Conservation (phyloP, 2,797 vertebrate genomes). For the Platalea minor region DNA sequence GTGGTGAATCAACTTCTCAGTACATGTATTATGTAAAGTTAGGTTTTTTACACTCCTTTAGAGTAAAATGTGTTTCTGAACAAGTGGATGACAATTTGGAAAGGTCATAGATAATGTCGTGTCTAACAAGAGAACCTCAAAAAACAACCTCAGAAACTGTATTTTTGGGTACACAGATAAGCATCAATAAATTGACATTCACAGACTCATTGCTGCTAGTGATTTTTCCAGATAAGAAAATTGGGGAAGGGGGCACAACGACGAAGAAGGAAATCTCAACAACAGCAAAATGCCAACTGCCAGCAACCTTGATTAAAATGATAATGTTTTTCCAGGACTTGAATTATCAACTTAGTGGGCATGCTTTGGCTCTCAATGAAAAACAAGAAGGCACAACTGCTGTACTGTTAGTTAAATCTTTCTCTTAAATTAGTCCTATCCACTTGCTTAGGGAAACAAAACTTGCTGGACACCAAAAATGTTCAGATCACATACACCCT, state of each 20-base stretch:
- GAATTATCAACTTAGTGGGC: neutral
- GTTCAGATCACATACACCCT: neutral
- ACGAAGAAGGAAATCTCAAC: neutral
- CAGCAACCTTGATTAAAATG: neutral
- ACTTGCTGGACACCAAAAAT: neutral
- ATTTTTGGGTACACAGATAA: neutral
- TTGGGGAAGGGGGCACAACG: fast-evolving
- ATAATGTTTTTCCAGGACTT: neutral
- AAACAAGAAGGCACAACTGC: neutral
- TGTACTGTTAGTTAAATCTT: neutral
- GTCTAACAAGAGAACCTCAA: neutral
- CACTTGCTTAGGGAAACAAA: neutral
- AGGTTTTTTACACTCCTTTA: neutral
- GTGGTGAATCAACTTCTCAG: neutral
- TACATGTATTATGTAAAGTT: neutral
- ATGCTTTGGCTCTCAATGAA: neutral
- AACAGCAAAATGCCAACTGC: neutral
- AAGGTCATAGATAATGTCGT: neutral
- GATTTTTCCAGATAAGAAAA: neutral
- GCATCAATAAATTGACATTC: neutral
- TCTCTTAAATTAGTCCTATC: neutral
- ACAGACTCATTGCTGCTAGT: neutral
- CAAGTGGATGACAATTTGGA: neutral
- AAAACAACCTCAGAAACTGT: neutral
- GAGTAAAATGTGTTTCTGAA: neutral